Evolutionary conservation across 2,797 vertebrate genomes (phyloP).

Genomic region (Meda fulgida): DNA sequence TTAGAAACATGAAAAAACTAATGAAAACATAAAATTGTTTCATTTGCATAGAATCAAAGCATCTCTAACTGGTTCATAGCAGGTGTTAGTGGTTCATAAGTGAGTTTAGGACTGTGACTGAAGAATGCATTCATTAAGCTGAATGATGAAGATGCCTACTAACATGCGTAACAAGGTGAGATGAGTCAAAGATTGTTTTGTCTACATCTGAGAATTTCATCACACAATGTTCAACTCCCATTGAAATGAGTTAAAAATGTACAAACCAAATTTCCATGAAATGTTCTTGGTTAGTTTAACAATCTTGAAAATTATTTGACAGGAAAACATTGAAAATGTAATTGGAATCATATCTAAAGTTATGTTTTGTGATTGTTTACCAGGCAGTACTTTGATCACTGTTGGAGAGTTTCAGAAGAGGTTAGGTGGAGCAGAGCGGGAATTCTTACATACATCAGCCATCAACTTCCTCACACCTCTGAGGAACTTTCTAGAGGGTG

Average conservation of each 20-base stretch:
- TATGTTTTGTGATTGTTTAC: not conserved
- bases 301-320: not conserved
- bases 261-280: not conserved
- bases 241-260: not conserved
- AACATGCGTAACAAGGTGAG: not conserved
- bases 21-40: not conserved
- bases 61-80: not conserved
- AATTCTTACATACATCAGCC: constrained; percentile 89
- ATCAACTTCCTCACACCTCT: constrained; percentile 90
- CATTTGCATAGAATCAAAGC: not conserved
- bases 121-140: too few species aligned
- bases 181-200: not conserved
- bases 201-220: not conserved
- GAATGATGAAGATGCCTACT: not conserved
- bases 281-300: not conserved
- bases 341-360: not conserved
- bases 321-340: too few species aligned
- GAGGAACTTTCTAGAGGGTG: constrained; percentile 96
- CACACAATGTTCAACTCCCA: not conserved
- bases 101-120: not conserved
- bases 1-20: too few species aligned
- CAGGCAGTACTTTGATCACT: constrained; percentile 89
- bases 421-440: constrained; percentile 88
- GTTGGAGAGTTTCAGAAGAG: constrained; percentile 90
- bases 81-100: not conserved